phyloP scores from a whole-genome alignment of 2,113 vertebrate genomes.

The Prunella fulvescens region DNA sequence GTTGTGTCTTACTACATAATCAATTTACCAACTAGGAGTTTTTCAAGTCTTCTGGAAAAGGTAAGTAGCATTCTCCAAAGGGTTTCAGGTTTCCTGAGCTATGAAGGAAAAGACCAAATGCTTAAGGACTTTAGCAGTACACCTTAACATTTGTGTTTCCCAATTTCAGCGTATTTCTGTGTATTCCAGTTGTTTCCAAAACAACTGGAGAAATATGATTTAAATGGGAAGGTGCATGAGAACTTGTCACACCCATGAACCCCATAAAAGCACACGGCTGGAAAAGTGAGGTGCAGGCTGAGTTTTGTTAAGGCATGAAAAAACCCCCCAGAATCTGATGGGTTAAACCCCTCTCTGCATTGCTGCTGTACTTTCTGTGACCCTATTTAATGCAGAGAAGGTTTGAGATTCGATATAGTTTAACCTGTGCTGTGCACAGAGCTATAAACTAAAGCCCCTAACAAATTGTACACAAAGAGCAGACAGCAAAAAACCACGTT shows the following conservation, averaged over 20 bases:
- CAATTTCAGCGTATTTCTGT: not conserved
- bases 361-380: conserved; percentile 68
- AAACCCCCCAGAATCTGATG: not conserved
- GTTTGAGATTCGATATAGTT: conserved; percentile 57
- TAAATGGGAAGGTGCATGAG: not conserved
- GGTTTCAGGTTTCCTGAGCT: conserved; percentile 6
- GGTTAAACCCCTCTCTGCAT: conserved; percentile 44
- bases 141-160: not conserved
- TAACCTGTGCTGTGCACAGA: conserved; percentile 61
- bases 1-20: conserved; percentile 19
- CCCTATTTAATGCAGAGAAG: conserved; percentile 56
- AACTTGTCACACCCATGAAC: not conserved
- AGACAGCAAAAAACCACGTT: conserved; percentile 35
- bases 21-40: conserved; percentile 39
- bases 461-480: conserved; percentile 43
- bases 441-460: conserved; percentile 66
- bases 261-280: not conserved
- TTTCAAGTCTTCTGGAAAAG: conserved; percentile 54
- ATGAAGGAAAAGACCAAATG: not conserved
- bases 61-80: conserved; percentile 43
- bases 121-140: conserved; percentile 38
- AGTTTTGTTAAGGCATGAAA: not conserved
- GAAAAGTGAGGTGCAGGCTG: not conserved
- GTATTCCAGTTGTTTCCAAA: not conserved
- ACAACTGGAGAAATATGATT: not conserved